Evolutionary conservation across 2,888 invertebrate genomes (phyloP).

Genomic region (Geotrupes spiniger): DNA sequence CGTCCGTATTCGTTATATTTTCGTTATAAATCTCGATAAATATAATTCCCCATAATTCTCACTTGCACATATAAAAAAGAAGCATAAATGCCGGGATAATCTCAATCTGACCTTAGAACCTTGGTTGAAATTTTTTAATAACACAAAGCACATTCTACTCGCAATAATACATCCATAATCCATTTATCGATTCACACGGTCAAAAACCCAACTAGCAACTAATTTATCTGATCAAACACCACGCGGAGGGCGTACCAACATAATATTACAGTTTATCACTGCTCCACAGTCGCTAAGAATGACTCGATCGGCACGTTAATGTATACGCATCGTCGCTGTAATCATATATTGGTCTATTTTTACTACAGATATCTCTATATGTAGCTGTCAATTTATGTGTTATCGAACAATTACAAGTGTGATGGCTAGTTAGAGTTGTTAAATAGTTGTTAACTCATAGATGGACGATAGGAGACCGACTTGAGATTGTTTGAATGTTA

Average conservation of each 20-base stretch:
- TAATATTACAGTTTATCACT: slow-evolving; percentile 40
- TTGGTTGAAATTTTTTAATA: slow-evolving; percentile 23
- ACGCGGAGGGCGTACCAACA: slow-evolving; percentile 38
- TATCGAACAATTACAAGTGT: slow-evolving; percentile 49
- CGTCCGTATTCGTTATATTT: slow-evolving; percentile 4
- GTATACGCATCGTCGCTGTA: slow-evolving; percentile 28
- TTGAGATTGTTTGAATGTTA: slow-evolving; percentile 18
- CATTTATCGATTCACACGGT: slow-evolving; percentile 50
- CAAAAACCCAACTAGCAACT: slow-evolving; percentile 47
- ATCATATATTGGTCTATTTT: slow-evolving; percentile 41
- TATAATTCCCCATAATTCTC: slow-evolving; percentile 4
- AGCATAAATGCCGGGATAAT: slow-evolving; percentile 7
- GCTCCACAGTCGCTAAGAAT: slow-evolving; percentile 8
- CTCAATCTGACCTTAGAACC: slow-evolving; percentile 25
- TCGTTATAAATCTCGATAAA: slow-evolving; percentile 7
- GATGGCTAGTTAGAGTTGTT: slow-evolving; percentile 49
- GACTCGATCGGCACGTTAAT: neutral
- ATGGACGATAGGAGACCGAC: slow-evolving; percentile 35
- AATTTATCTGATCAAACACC: slow-evolving; percentile 49
- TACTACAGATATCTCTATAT: slow-evolving; percentile 44
- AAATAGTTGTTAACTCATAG: slow-evolving; percentile 43
- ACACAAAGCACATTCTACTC: slow-evolving; percentile 29
- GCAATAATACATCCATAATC: slow-evolving; percentile 42
- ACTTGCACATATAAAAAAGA: slow-evolving; percentile 2
- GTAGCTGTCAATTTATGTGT: slow-evolving; percentile 48